Evolutionary conservation across 1,140 invertebrate genomes (phyloP), one percentile per base, ranked within the genome.

Genomic region (Aphidius ervi): DNA sequence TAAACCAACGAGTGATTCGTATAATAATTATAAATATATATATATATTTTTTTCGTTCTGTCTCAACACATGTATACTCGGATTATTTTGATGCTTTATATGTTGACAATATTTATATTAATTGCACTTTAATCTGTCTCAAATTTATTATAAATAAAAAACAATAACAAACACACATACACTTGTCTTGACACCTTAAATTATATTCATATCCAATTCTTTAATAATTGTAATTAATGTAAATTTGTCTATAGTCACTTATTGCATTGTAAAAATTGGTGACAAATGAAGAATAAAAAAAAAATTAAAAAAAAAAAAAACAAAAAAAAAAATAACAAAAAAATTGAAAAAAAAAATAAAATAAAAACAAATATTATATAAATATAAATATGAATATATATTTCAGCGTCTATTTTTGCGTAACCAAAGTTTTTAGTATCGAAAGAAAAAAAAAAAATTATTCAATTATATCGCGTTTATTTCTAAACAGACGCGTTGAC

Each of bases 381-480:
- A 31, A 31, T 31, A 31, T 31, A 31, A 31, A 31, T 65, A 61
- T 59, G 63, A 56, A 66, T 67, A 67, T 63, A 65, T 45, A 64
- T 63, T 66, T 68, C 67, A 65, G 68, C 71, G 66, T 77, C 72
- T 76, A 76, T 77, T 76, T 77, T 77, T 77, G 68, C 73, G 72
- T 76, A 77, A 77, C 75, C 75, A 77, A 77, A 77, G 75, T 75
- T 74, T 64, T 72, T 69, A 74, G 68, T 69, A 67, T 62, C 63
- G 47, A 54, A 52, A 59, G 42, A 43, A 37, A 39, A 54, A 10
- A 43, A 37, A 39, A 54, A 20, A 48, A 63, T 63, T 56, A 61
- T 65, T 65, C 50, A 58, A 59, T 58, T 58, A 54, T 63, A 63
- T 53, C 54, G 64, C 55, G 63, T 48, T 56, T 47, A 56, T 41